Evolutionary conservation across 1,140 invertebrate species (phyloP), one percentile per base, ranked within the genome.

Genomic region (Lordiphosa mommai): DNA sequence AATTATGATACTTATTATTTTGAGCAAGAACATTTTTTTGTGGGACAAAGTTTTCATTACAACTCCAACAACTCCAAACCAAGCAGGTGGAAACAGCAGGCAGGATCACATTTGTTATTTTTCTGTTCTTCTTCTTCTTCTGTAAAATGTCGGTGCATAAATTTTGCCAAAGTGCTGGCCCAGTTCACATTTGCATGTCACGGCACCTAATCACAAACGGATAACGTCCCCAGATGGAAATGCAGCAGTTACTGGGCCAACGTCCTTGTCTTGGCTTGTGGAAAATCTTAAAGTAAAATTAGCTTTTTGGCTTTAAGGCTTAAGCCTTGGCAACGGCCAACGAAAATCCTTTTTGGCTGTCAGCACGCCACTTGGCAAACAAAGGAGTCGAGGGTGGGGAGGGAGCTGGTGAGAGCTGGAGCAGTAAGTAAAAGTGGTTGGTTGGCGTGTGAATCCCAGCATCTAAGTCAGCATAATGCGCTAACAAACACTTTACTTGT

Each of bases 1-100:
- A 82, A 82, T 82, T 82, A 82, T 82, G 79, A 82, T 82, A 82
- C 77, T 84, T 82, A 82, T 82, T 82, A 82, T 82, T 82, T 67
- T 72, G 74, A 84, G 77, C 63, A 73, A 7, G 23, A 27, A 7
- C 23, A 27, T 43, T 43, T 23, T 17, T 43, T 9, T 12, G 17
- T 41, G 38, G 40, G 20, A 29, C 40, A 61, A 68, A 68, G 40
- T 68, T 68, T 68, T 68, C 64, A 68, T 68, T 68, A 68, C 64
- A 68, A 68, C 64, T 67, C 44, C 63, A 53, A 58, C 51, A 27
- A 27, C 5, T 7, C 67, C 44, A 37, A 59, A 29, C 8, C 23
- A 29, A 40, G 38, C 50, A 65, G 61, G 29, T 9, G 43, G 33
- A 33, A 32, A 67, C 38, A 82, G 49, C 59, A 73, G 68, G 66